Evolutionary conservation across 2,113 vertebrate species (phyloP).

Genomic region (Erpornis zantholeuca): DNA sequence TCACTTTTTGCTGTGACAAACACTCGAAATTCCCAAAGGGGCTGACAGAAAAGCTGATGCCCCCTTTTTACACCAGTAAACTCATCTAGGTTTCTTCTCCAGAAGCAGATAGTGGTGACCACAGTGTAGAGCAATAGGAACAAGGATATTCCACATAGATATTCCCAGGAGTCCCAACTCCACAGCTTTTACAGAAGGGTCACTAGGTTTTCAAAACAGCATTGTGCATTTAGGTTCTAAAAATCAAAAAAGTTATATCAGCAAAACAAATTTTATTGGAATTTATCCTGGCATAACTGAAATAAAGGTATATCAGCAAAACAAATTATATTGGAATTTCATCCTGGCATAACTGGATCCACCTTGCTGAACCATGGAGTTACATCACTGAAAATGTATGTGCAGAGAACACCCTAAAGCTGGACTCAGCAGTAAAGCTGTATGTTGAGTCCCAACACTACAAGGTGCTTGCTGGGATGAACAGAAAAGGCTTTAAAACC

Average conservation of each 20-base stretch:
- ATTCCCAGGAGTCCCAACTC: neutral
- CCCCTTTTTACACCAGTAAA: neutral
- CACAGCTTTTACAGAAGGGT: neutral
- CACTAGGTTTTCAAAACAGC: neutral
- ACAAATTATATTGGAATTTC: neutral
- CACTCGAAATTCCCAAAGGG: neutral
- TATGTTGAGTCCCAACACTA: neutral
- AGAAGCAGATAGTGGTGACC: neutral
- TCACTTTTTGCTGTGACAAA: neutral
- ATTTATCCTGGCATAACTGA: neutral
- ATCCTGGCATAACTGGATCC: neutral
- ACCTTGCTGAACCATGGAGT: neutral
- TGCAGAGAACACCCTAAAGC: neutral
- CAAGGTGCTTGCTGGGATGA: neutral
- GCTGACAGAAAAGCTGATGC: neutral
- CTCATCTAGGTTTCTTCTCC: neutral
- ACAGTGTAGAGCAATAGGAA: neutral
- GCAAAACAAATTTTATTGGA: neutral
- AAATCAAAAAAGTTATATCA: neutral
- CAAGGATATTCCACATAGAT: neutral
- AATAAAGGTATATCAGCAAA: neutral
- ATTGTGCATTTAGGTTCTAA: neutral
- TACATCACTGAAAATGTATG: neutral
- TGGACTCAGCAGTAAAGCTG: neutral
- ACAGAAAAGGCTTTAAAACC: neutral